Evolutionary conservation across 2,113 vertebrate species (phyloP).

Genomic region (Anthoscopus minutus): DNA sequence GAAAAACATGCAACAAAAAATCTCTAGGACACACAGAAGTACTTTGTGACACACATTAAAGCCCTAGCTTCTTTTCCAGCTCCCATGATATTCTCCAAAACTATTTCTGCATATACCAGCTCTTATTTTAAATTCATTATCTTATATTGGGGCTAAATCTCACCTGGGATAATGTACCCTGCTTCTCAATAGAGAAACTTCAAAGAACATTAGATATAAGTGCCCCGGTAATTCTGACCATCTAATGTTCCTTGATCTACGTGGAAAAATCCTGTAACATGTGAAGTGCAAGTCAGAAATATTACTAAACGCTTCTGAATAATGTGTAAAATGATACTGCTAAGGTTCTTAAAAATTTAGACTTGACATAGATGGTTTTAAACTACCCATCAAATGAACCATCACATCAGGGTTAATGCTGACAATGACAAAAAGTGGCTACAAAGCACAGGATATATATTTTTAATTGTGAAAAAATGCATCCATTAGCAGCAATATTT

Average conservation of each 20-base stretch:
- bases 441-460: not conserved
- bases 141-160: not conserved
- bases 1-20: not conserved
- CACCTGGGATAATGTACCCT: not conserved
- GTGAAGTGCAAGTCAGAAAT: not conserved
- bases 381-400: not conserved
- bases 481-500: not conserved
- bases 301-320: not conserved
- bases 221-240: not conserved
- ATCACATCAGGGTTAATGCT: not conserved
- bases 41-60: not conserved
- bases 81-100: not conserved
- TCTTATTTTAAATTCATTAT: not conserved
- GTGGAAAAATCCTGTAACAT: not conserved
- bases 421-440: not conserved
- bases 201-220: not conserved
- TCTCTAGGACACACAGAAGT: not conserved
- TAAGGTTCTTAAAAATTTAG: not conserved
- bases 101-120: not conserved
- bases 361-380: not conserved
- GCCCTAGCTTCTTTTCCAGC: not conserved
- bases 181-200: not conserved
- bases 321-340: not conserved
- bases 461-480: not conserved
- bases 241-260: not conserved